Percentiles rank a stretch among this genome's conserved stretches.
phyloP scores from a whole-genome alignment of 2,113 vertebrate genomes.

The Leiothrix lutea region DNA sequence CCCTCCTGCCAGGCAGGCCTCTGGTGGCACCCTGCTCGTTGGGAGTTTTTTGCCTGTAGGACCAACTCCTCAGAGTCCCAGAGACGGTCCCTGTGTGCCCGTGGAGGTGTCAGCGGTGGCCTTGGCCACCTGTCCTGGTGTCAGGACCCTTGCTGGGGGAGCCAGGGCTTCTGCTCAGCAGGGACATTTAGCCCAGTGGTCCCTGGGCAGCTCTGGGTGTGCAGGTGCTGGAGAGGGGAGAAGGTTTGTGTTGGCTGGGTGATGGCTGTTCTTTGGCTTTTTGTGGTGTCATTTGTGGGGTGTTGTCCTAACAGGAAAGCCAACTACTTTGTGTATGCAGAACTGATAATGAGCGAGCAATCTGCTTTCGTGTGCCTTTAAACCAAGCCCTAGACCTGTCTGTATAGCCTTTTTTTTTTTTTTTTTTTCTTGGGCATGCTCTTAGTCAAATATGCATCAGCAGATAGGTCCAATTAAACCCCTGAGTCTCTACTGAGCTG shows the following conservation, averaged over 20 bases:
- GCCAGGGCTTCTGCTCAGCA: background rate
- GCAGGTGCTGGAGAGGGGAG: background rate
- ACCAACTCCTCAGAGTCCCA: background rate
- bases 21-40: rapidly evolving
- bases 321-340: background rate
- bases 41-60: background rate
- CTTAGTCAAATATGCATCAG: slow-evolving; percentile 18
- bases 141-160: background rate
- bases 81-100: background rate
- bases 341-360: background rate
- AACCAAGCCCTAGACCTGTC: background rate
- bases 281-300: rapidly evolving
- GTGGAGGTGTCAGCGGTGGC: rapidly evolving
- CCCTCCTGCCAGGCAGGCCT: background rate
- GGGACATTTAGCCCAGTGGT: rapidly evolving
- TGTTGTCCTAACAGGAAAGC: background rate
- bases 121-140: background rate
- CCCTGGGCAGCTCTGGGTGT: background rate
- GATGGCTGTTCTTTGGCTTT: background rate
- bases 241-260: background rate
- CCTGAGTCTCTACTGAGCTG: slow-evolving; percentile 7
- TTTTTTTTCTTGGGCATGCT: background rate
- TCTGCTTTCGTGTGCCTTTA: background rate
- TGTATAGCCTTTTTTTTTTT: background rate
- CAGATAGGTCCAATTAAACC: slow-evolving; percentile 42